These are phyloP conservation scores for Spialia ferax DNA, from an alignment of 2,888 invertebrate species.

Conservation along the genomic window DNA sequence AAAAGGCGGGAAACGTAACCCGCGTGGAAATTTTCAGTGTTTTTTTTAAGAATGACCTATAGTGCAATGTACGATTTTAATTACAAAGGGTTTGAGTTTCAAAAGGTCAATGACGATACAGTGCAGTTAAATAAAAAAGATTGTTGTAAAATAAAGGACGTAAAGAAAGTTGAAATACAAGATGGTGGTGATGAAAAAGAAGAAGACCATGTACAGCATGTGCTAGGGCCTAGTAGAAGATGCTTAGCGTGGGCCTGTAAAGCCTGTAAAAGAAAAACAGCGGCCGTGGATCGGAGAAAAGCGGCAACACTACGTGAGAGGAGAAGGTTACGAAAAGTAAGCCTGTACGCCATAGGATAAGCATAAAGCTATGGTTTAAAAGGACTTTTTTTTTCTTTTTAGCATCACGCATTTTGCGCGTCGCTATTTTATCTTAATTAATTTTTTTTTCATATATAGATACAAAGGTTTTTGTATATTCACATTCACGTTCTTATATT, in stretches of 20 bases:
- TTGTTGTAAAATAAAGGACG: constrained; percentile 60
- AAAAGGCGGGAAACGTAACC: constrained; percentile 43
- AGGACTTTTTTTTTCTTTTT: too few species aligned
- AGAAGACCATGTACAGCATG: constrained; percentile 79
- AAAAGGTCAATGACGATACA: constrained; percentile 55
- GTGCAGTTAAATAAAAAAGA: constrained; percentile 41
- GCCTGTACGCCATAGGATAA: too few species aligned
- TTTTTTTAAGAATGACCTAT: constrained; percentile 65
- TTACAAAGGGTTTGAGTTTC: constrained; percentile 59
- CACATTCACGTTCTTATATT: too few species aligned
- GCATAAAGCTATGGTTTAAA: too few species aligned
- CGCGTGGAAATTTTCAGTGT: constrained; percentile 34
- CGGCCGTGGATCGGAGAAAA: constrained; percentile 97
- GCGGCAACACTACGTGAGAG: constrained; percentile 98
- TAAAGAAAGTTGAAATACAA: constrained; percentile 63
- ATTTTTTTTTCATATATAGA: too few species aligned
- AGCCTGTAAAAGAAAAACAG: constrained; percentile 98
- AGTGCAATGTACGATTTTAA: constrained; percentile 61
- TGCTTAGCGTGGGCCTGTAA: constrained; percentile 99
- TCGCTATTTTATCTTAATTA: too few species aligned
- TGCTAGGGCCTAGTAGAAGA: constrained; percentile 88
- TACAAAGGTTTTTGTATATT: too few species aligned
- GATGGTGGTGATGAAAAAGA: constrained; percentile 54
- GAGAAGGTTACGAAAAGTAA: constrained; percentile 96
- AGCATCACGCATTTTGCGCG: too few species aligned